These are phyloP conservation scores for Stomatorhinus walkeri DNA, from an alignment of 2,797 vertebrate species.

Conservation along the genomic window DNA sequence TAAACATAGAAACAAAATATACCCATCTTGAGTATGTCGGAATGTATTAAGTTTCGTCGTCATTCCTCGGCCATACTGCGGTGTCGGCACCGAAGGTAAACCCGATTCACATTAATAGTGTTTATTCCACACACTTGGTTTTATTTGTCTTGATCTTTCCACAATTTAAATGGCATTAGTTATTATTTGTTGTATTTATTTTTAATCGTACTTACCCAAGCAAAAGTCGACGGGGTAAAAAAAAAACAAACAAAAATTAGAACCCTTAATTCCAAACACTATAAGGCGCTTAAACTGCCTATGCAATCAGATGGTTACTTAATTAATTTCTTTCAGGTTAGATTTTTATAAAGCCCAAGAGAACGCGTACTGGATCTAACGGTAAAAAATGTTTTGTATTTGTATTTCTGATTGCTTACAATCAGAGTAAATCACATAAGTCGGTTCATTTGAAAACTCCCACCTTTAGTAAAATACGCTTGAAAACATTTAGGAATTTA, in stretches of 20 bases:
- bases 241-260: not conserved
- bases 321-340: conserved; percentile 17
- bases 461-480: not conserved
- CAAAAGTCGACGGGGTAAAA: not conserved
- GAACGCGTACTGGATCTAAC: not conserved
- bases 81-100: not conserved
- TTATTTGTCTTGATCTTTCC: not conserved
- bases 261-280: not conserved
- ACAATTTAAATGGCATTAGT: not conserved
- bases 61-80: not conserved
- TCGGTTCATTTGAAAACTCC: not conserved
- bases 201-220: not conserved
- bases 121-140: not conserved
- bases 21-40: not conserved
- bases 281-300: not conserved
- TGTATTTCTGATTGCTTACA: not conserved
- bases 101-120: not conserved
- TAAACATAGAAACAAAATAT: not conserved
- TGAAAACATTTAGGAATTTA: not conserved
- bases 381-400: not conserved
- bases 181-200: not conserved
- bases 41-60: not conserved
- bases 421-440: not conserved
- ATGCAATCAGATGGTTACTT: not conserved
- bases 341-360: not conserved